Base-by-base conservation (phyloP, 2,888 invertebrate species). In the Rhagium mordax region DNA sequence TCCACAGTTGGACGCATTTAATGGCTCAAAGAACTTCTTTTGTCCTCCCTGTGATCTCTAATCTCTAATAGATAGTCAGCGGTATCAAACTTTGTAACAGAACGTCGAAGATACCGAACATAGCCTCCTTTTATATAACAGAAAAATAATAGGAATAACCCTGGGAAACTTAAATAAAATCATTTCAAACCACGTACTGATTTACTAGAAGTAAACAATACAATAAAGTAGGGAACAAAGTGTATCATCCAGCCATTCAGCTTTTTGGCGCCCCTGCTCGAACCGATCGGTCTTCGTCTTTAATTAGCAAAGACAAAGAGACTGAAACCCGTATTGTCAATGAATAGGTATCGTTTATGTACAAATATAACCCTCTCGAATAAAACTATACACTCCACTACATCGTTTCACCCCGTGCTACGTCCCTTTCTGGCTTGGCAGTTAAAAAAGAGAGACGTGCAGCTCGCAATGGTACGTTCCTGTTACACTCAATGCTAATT, bases 241-340 rank as follows among this genome's bases (percentile, higher is more conserved):
- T n/a, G n/a, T n/a, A 3, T 24, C 24, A 24, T 24, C 6, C n/a
- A n/a, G 24, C 3, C 6, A 6, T 24, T 24, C 29, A 67, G 21
- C 41, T 55, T 74, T 81, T 83, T 71, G 65, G 77, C 41, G 74
- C 61, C 76, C 53, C 81, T 80, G 81, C 29, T 69, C 70, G 53
- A 67, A 72, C 74, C 78, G 80, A 84, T 84, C 81, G 82, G 83
- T 82, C 82, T 78, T 76, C 82, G 85, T 86, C 86, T 85, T 86
- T 86, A 86, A 86, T 86, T 86, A 86, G 85, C 81, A 83, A 85
- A 86, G 85, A 86, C 85, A 86, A 86, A 86, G 85, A 83, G 84
- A 81, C 81, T 80, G 81, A 79, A 84, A 82, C 86, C 86, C 86
- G 85, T 86, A 86, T 86, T 83, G 85, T 85, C 85, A 84, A 85